phyloP scores from a whole-genome alignment of 2,888 invertebrate species.

The Smittia sp. region DNA sequence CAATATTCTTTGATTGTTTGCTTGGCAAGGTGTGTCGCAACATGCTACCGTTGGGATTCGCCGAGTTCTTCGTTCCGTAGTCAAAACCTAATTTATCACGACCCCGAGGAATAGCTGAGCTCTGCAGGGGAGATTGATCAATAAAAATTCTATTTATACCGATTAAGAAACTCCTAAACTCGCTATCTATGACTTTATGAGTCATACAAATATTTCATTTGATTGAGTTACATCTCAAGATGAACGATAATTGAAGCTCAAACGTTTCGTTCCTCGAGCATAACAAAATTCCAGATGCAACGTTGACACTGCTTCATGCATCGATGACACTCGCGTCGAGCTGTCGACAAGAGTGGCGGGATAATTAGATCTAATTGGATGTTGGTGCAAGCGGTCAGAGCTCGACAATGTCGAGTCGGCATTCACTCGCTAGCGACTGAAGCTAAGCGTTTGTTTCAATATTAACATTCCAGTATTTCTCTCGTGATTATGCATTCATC shows the following conservation, averaged over 20 bases:
- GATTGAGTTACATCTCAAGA: background rate
- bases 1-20: conserved; percentile 4
- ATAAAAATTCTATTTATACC: conserved; percentile 12
- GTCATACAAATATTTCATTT: background rate
- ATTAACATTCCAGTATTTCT: no score
- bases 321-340: background rate
- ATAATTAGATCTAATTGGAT: conserved; percentile 35
- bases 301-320: background rate
- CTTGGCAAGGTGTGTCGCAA: background rate
- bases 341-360: no score
- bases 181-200: background rate
- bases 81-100: background rate
- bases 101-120: background rate
- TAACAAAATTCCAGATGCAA: no score
- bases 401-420: background rate
- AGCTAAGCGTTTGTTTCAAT: no score
- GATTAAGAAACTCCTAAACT: background rate
- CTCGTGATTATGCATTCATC: no score
- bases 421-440: no score
- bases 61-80: background rate
- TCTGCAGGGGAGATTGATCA: background rate
- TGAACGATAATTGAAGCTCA: conserved; percentile 15
- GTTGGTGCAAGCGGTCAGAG: conserved; percentile 19
- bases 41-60: background rate
- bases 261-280: no score